Conservation (phyloP, 2,113 vertebrate species). For the Leucoraja erinaceus region DNA sequence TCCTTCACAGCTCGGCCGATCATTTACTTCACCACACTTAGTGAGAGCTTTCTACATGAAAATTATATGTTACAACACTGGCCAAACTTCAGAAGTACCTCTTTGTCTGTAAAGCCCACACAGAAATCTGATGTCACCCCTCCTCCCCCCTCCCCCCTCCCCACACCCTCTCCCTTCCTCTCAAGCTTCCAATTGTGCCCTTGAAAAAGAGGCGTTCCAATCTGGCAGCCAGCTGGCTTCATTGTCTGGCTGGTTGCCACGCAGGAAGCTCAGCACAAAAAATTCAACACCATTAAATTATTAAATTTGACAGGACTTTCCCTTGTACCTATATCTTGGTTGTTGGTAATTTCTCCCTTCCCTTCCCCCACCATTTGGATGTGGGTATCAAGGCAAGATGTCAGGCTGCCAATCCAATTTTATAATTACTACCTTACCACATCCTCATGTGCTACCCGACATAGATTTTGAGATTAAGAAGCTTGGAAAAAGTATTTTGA, state of each 20-base stretch:
- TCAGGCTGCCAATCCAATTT: background rate
- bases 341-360: background rate
- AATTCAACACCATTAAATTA: background rate
- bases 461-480: background rate
- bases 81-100: background rate
- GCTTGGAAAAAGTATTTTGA: background rate
- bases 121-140: background rate
- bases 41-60: too few relatives aligned
- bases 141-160: background rate
- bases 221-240: background rate
- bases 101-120: background rate
- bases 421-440: background rate
- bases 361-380: background rate
- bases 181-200: too few relatives aligned
- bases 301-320: background rate
- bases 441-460: background rate
- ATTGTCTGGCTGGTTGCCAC: background rate
- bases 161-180: background rate
- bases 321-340: background rate
- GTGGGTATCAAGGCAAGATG: background rate
- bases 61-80: too few relatives aligned
- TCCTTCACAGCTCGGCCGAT: background rate
- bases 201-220: background rate
- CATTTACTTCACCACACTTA: background rate
- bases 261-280: background rate